Base-by-base conservation (phyloP, 30 jellyfish, hydroid and myxozoan species). In the Turritopsis dohrnii region DNA sequence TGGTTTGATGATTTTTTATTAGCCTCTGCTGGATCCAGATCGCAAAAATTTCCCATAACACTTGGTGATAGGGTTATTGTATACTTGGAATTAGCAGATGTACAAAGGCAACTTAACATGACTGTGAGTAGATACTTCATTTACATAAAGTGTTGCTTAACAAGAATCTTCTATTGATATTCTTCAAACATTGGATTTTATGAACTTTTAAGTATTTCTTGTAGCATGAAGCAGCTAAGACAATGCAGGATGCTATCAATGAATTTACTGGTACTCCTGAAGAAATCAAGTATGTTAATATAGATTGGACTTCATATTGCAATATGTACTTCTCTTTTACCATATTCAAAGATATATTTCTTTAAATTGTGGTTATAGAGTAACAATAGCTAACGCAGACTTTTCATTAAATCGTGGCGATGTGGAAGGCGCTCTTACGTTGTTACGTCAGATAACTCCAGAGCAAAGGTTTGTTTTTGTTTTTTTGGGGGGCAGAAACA, bases 251-350 rank as follows among this genome's bases (percentile, higher is more conserved):
- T 85, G 98, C 98, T 9, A 71, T 93, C 21, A 90, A 93, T 76
- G 98, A 93, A 65, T 93, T 93, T 74, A 86, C 89, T 84, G 98
- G 98, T 25, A 93, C 98, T 0, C 96, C 98, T 20, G 98, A 93
- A 85, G 98, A 93, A 84, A 85, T 88, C 26, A 81, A 94, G 98
- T 93, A 52, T 19, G 76, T 25, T 52, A 23, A 23, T n/a, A n/a
- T n/a, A n/a, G n/a, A n/a, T n/a, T n/a, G 4, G 7, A 23, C 13
- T 3, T 71, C 27, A n/a, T n/a, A n/a, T n/a, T n/a, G n/a, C n/a
- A n/a, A n/a, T n/a, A n/a, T n/a, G n/a, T n/a, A n/a, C n/a, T n/a
- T n/a, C n/a, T n/a, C n/a, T n/a, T n/a, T n/a, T n/a, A n/a, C n/a
- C n/a, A n/a, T n/a, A n/a, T n/a, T n/a, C n/a, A n/a, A n/a, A n/a